Evolutionary conservation across 2,113 vertebrate genomes (phyloP), one percentile per base, ranked within the genome.

Genomic region (Carettochelys insculpta): DNA sequence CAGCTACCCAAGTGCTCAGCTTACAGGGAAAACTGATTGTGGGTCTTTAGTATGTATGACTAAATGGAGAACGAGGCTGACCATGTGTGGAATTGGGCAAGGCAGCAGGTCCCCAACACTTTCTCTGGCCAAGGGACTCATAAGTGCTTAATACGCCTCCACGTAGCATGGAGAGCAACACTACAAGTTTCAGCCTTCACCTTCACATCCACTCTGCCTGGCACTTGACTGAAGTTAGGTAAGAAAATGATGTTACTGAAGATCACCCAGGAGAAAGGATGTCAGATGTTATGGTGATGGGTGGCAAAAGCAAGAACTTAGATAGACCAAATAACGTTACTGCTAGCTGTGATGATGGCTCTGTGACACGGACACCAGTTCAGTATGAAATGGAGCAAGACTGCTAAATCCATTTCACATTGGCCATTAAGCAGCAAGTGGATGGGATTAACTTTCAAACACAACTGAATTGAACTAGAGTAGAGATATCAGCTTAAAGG

Each of bases 211-310:
- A 58, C 20, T 0, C 0, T 78, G 27, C 43, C 20, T 85, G 43
- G 77, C 19, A 43, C 51, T 65, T 80, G 73, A 8, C 29, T 68
- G 2, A 38, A 80, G 82, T 11, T 34, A 7, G 43, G 51, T 31
- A 10, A 43, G 71, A 76, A 81, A 52, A 25, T 83, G 80, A 5
- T 85, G 1, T 5, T 85, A 19, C 20, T 41, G 31, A 89, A 83
- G 11, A 6, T 14, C 24, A 80, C 5, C 3, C 6, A 51, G 52
- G 83, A 92, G 31, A 48, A 41, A 45, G n/a, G 51, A 22, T 54
- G 78, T 11, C 20, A 81, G 48, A 14, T 19, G 68, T 34, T 0
- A 0, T 50, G 16, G 56, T 13, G 43, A 52, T 0, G 1, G 17
- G 6, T 52, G 78, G 84, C 27, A 77, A 71, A 80, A 78, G 19